These are phyloP conservation scores for Drosophila eohydei DNA, from an alignment of 2,888 invertebrate species.

Conservation along the genomic window DNA sequence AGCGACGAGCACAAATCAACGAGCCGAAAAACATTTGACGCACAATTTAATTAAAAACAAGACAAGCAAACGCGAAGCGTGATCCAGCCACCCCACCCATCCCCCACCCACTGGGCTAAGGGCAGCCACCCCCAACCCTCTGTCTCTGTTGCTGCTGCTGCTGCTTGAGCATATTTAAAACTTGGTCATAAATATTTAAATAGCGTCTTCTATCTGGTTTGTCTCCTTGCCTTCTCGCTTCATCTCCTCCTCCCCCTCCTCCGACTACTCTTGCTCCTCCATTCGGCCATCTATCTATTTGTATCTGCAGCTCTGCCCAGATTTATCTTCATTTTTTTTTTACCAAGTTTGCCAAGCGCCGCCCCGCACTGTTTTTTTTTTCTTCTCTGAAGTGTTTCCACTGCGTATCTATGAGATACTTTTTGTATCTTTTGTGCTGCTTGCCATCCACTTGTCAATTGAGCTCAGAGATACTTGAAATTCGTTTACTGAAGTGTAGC, in stretches of 20 bases:
- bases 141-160: not conserved
- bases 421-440: conserved; percentile 16
- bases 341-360: not conserved
- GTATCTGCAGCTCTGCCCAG: conserved; percentile 3
- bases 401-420: conserved; percentile 23
- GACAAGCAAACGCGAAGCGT: conserved; percentile 18
- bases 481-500: not conserved
- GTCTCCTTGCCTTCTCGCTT: conserved; percentile 2
- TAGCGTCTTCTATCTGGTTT: conserved; percentile 3
- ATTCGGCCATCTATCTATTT: not conserved
- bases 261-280: not conserved
- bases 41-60: conserved; percentile 76
- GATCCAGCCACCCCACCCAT: not conserved
- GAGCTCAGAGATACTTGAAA: not conserved
- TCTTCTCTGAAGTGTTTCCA: conserved; percentile 8
- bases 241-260: not conserved
- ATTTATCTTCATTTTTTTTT: not conserved
- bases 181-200: conserved; percentile 52
- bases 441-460: conserved; percentile 18
- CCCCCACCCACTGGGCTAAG: not conserved
- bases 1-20: conserved; percentile 52
- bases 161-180: conserved; percentile 32
- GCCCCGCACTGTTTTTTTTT: not conserved
- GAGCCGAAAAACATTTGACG: conserved; percentile 75
- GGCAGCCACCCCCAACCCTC: not conserved